phyloP scores from a whole-genome alignment of 2,113 vertebrate species.

The Antigone vipio region DNA sequence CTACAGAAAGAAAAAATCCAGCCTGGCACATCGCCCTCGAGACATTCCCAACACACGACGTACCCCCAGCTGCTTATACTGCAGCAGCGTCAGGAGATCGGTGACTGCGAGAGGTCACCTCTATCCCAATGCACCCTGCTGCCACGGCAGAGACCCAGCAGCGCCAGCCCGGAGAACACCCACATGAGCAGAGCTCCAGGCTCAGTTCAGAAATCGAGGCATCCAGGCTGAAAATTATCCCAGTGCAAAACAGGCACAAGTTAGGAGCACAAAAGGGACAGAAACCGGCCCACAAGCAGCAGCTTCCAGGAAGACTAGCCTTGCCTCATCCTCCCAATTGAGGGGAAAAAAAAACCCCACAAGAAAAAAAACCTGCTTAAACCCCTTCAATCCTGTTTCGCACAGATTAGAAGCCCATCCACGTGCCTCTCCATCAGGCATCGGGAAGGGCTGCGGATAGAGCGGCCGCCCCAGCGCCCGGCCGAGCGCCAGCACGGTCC shows the following conservation, averaged over 20 bases:
- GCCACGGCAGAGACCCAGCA: background rate
- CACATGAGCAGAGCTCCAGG: background rate
- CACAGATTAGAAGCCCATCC: background rate
- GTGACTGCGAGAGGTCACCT: background rate
- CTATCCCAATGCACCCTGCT: background rate
- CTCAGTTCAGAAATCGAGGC: background rate
- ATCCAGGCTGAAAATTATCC: background rate
- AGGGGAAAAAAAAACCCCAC: background rate
- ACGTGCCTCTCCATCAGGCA: fast-evolving
- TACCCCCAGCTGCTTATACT: background rate
- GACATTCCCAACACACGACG: background rate
- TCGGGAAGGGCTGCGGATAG: background rate
- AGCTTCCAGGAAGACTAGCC: background rate
- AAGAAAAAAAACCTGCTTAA: background rate
- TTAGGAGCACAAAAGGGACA: background rate
- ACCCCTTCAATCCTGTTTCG: background rate
- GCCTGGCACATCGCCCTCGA: background rate
- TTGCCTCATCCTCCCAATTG: background rate
- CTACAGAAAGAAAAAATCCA: background rate
- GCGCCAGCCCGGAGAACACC: fast-evolving
- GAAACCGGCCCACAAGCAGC: background rate
- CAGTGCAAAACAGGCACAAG: background rate
- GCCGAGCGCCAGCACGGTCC: background rate
- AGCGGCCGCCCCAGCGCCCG: background rate
- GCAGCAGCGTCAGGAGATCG: background rate